Conservation (phyloP, 2,888 invertebrate species). For the Blastobasis adustella region DNA sequence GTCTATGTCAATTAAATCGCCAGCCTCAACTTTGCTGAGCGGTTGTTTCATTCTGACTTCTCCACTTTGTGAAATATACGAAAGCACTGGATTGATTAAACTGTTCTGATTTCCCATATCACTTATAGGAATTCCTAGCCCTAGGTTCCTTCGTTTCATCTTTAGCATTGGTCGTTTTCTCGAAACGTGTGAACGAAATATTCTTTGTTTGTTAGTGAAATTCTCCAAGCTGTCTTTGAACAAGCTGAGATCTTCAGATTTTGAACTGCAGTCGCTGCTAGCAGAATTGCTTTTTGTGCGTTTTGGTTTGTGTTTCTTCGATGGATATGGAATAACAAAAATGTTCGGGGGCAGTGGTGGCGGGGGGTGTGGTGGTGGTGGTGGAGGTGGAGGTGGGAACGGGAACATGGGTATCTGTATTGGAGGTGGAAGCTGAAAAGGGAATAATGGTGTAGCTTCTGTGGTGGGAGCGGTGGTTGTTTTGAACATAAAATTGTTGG, state of each 20-base stretch:
- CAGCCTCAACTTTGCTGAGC: no score
- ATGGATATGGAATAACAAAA: slow-evolving; percentile 15
- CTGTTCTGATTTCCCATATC: no score
- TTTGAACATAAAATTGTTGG: not conserved
- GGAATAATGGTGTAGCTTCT: slow-evolving; percentile 13
- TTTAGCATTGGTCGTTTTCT: not conserved
- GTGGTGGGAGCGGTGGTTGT: slow-evolving; percentile 16
- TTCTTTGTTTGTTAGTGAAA: not conserved
- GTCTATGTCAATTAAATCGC: no score
- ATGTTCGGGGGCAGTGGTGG: slow-evolving; percentile 17
- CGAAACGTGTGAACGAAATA: not conserved
- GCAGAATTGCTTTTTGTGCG: not conserved
- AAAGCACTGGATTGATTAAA: no score
- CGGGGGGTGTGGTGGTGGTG: slow-evolving; percentile 14
- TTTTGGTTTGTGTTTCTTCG: no score
- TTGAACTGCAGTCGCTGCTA: not conserved
- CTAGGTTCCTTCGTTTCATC: no score
- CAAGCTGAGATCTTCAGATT: no score
- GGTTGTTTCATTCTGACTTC: no score
- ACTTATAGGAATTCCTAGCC: no score
- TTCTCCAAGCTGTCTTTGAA: no score
- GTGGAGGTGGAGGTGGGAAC: slow-evolving; percentile 22
- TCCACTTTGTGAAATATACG: no score
- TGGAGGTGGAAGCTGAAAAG: slow-evolving; percentile 25
- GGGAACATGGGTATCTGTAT: slow-evolving; percentile 30